Evolutionary conservation across 1,140 invertebrate genomes (phyloP).

Genomic region (Drosophila eugracilis): DNA sequence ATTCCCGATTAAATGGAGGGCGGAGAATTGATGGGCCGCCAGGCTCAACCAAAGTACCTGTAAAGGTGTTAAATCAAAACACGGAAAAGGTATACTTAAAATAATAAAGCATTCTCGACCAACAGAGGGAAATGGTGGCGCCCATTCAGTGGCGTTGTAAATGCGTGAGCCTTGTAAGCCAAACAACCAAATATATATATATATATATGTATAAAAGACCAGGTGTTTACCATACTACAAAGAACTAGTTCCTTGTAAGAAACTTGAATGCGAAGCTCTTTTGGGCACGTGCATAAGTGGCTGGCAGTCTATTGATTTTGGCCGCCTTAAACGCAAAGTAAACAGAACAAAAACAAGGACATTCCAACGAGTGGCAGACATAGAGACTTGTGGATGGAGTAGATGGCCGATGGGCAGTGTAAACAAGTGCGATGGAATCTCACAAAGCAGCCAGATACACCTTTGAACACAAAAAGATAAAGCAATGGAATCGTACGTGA

Average conservation of each 20-base stretch:
- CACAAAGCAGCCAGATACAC: neutral
- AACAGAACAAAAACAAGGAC: slow-evolving; percentile 30
- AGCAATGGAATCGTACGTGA: slow-evolving; percentile 43
- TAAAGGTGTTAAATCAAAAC: slow-evolving; percentile 74
- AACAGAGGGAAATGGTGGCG: no score
- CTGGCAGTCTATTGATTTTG: slow-evolving; percentile 40
- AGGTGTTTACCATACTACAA: neutral
- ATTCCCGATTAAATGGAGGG: slow-evolving; percentile 13
- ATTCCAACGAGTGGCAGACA: slow-evolving; percentile 15
- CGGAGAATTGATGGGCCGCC: slow-evolving; percentile 2
- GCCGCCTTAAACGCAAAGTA: slow-evolving; percentile 23
- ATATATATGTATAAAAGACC: slow-evolving; percentile 27
- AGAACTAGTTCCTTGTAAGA: neutral
- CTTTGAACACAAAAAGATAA: slow-evolving; percentile 26
- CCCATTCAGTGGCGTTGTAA: neutral
- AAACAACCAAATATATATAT: no score
- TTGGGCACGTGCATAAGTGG: slow-evolving; percentile 25
- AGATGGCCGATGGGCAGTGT: slow-evolving; percentile 5
- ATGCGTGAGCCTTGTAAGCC: no score
- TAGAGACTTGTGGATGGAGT: slow-evolving; percentile 10
- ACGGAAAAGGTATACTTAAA: slow-evolving; percentile 53
- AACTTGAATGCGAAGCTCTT: neutral
- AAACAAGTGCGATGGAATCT: slow-evolving; percentile 42
- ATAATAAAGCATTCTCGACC: slow-evolving; percentile 65
- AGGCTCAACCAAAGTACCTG: slow-evolving; percentile 39